These are phyloP conservation scores for Drosophila mettleri DNA, from an alignment of 2,888 invertebrate genomes.

Conservation along the genomic window DNA sequence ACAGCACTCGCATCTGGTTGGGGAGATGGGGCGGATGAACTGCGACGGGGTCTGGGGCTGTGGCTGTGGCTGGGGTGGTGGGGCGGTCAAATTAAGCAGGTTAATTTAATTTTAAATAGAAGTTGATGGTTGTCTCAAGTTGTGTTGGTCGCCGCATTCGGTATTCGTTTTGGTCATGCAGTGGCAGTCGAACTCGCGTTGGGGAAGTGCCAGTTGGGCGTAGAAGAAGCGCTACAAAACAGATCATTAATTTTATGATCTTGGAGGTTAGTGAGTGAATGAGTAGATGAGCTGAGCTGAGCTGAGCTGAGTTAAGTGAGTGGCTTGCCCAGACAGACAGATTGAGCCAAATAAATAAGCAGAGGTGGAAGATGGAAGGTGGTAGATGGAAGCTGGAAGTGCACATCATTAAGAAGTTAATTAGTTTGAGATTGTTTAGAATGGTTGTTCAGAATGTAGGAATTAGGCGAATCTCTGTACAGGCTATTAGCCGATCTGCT, in stretches of 20 bases:
- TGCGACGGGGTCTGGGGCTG: too few relatives aligned
- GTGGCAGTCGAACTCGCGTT: slow-evolving; percentile 27
- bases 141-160: slow-evolving; percentile 24
- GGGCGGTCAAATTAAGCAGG: slow-evolving; percentile 74
- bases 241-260: slow-evolving; percentile 72
- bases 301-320: slow-evolving; percentile 23
- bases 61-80: slow-evolving; percentile 11
- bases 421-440: slow-evolving; percentile 46
- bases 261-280: slow-evolving; percentile 75
- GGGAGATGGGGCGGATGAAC: slow-evolving; percentile 13
- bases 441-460: slow-evolving; percentile 19
- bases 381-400: slow-evolving; percentile 36
- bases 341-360: slow-evolving; percentile 37
- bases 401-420: slow-evolving; percentile 63
- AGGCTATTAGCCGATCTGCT: slow-evolving; percentile 6
- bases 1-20: slow-evolving; percentile 6
- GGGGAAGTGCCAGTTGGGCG: slow-evolving; percentile 45
- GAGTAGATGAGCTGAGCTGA: slow-evolving; percentile 11
- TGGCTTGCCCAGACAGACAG: slow-evolving; percentile 52
- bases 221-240: slow-evolving; percentile 63
- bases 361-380: neutral
- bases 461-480: slow-evolving; percentile 2
- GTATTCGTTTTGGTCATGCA: slow-evolving; percentile 28
- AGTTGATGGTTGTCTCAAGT: slow-evolving; percentile 66
- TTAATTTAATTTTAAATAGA: slow-evolving; percentile 80